phyloP scores from a whole-genome alignment of 2,797 vertebrate genomes.

The Phalloptychus januarius region DNA sequence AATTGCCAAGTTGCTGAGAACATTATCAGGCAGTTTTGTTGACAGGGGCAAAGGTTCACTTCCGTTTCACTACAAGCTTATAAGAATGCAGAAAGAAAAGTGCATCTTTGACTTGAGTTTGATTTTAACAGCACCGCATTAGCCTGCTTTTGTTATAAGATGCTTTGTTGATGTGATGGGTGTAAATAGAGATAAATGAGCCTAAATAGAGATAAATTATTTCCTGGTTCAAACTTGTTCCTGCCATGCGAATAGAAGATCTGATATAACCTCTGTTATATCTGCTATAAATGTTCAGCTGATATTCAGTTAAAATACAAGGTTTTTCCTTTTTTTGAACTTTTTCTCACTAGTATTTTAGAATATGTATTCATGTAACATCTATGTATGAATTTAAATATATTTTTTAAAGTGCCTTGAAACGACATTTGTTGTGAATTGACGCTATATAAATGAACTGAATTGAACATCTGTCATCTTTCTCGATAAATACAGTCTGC shows the following conservation, averaged over 20 bases:
- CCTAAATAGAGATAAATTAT: not conserved
- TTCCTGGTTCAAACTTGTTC: not conserved
- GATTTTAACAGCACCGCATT: slow-evolving; percentile 17
- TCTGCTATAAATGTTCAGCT: not conserved
- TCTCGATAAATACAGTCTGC: not conserved
- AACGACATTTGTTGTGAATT: too few relatives aligned
- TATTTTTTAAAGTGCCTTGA: too few relatives aligned
- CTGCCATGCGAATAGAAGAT: not conserved
- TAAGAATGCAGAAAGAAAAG: slow-evolving; percentile 40
- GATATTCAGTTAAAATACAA: not conserved
- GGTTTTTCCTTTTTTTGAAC: not conserved
- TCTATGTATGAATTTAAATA: too few relatives aligned
- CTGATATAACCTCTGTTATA: not conserved
- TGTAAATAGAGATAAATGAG: not conserved
- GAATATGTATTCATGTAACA: not conserved
- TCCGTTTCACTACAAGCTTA: slow-evolving; percentile 44
- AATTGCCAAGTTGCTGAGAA: slow-evolving; percentile 62
- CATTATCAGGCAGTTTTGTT: slow-evolving; percentile 64
- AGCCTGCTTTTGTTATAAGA: slow-evolving; percentile 9
- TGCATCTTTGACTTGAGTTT: slow-evolving; percentile 34
- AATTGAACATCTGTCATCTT: too few relatives aligned
- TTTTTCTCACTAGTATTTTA: not conserved
- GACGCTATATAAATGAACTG: too few relatives aligned
- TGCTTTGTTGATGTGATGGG: not conserved
- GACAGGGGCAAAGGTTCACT: slow-evolving; percentile 55